These are phyloP conservation scores for Triops cancriformis DNA, from an alignment of 1,140 invertebrate species.

Conservation along the genomic window DNA sequence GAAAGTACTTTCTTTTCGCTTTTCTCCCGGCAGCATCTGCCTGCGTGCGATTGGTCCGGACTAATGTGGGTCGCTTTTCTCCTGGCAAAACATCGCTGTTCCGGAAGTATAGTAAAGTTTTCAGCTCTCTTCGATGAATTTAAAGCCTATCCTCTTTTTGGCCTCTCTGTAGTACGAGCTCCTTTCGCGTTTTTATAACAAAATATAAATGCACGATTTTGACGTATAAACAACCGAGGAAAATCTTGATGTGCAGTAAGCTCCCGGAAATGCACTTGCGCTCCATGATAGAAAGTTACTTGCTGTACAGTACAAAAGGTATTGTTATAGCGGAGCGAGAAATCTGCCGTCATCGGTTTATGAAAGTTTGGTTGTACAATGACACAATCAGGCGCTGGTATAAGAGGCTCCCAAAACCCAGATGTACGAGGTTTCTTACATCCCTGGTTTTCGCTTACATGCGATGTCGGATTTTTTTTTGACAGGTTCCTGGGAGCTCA, in stretches of 20 bases:
- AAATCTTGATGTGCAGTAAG: neutral
- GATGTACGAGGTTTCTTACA: no score
- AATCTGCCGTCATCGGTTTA: neutral
- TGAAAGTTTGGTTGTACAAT: neutral
- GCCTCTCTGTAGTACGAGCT: neutral
- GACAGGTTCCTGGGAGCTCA: no score
- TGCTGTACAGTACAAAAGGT: neutral
- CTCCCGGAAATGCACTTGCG: neutral
- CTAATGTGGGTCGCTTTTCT: slow-evolving; percentile 13
- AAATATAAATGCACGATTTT: neutral
- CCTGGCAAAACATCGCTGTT: neutral
- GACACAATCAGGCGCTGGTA: no score
- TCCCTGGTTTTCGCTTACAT: no score
- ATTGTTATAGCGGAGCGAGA: neutral
- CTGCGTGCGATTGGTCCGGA: neutral
- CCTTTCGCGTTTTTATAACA: neutral
- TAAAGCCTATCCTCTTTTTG: no score
- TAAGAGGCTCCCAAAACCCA: no score
- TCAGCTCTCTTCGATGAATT: neutral
- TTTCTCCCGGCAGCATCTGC: slow-evolving; percentile 2
- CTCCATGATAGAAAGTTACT: neutral
- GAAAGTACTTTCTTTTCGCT: slow-evolving; percentile 8
- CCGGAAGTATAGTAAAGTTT: neutral
- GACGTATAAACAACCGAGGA: neutral
- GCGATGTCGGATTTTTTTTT: no score